These are phyloP conservation scores for Geotrypetes seraphini DNA, from an alignment of 2,797 vertebrate genomes.

Conservation along the genomic window DNA sequence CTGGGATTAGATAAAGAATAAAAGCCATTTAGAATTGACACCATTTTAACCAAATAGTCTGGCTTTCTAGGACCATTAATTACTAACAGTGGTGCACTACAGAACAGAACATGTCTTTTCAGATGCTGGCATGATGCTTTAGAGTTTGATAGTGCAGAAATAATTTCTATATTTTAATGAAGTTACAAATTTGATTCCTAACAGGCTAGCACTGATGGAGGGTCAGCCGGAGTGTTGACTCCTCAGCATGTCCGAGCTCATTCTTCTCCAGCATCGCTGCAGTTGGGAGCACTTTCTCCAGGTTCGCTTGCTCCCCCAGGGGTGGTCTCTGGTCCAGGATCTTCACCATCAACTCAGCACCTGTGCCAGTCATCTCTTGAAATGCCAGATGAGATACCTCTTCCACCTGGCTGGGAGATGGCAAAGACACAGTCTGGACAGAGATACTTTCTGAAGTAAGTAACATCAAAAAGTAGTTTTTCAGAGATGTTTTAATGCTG, in stretches of 20 bases:
- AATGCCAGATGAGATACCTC: conserved; percentile 83
- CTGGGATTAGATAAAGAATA: too few relatives aligned
- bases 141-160: too few relatives aligned
- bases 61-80: too few relatives aligned
- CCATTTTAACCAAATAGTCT: too few relatives aligned
- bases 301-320: conserved; percentile 61
- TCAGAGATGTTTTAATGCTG: too few relatives aligned
- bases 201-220: conserved; percentile 86
- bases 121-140: too few relatives aligned
- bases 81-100: too few relatives aligned
- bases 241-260: conserved; percentile 85
- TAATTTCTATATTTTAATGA: too few relatives aligned
- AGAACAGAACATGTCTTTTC: too few relatives aligned
- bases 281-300: conserved; percentile 74
- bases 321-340: conserved; percentile 58
- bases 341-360: conserved; percentile 75
- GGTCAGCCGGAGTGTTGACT: conserved; percentile 70
- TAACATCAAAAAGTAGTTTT: conserved; percentile 7
- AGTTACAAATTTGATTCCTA: conserved; percentile 15
- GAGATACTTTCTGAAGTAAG: conserved; percentile 93
- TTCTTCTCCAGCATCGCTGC: conserved; percentile 88
- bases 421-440: conserved; percentile 88
- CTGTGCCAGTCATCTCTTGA: conserved; percentile 92
- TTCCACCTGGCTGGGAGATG: conserved; percentile 93
- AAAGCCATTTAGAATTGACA: too few relatives aligned